phyloP scores from a whole-genome alignment of 2,113 vertebrate genomes.

The Ictalurus punctatus region DNA sequence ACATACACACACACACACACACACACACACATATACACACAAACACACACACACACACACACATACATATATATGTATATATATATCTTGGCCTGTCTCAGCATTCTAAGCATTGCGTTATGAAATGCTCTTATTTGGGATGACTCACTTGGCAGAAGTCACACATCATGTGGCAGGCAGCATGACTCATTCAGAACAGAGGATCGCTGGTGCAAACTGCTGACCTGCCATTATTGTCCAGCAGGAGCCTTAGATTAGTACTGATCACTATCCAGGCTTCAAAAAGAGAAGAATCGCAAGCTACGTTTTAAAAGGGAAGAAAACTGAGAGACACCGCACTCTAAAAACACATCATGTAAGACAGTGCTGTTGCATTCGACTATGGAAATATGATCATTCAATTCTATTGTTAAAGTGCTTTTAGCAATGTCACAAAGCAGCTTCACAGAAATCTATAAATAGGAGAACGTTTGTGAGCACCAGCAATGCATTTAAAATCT shows the following conservation, averaged over 20 bases:
- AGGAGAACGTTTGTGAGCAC: not conserved
- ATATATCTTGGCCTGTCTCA: slow-evolving; percentile 45
- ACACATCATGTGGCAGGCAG: slow-evolving; percentile 66
- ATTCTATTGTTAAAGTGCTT: not conserved
- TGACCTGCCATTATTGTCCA: slow-evolving; percentile 52
- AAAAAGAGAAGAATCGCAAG: not conserved
- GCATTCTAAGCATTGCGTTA: slow-evolving; percentile 50
- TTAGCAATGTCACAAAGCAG: not conserved
- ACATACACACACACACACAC: too few species aligned
- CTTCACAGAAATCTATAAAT: too few species aligned
- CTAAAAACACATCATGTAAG: not conserved
- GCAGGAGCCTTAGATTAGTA: slow-evolving; percentile 46
- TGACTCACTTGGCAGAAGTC: slow-evolving; percentile 72
- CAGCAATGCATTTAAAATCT: not conserved
- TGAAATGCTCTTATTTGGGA: slow-evolving; percentile 61
- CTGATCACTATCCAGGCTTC: slow-evolving; percentile 35
- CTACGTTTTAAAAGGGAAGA: not conserved
- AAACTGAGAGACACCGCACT: not conserved
- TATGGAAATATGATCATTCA: not conserved
- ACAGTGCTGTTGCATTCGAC: not conserved
- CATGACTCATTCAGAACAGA: slow-evolving; percentile 68
- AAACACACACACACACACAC: too few species aligned
- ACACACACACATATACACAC: too few species aligned
- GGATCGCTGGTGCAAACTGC: slow-evolving; percentile 51
- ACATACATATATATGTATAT: not conserved